Conservation (phyloP, 2,888 invertebrate genomes). For the Pheosia tremula region DNA sequence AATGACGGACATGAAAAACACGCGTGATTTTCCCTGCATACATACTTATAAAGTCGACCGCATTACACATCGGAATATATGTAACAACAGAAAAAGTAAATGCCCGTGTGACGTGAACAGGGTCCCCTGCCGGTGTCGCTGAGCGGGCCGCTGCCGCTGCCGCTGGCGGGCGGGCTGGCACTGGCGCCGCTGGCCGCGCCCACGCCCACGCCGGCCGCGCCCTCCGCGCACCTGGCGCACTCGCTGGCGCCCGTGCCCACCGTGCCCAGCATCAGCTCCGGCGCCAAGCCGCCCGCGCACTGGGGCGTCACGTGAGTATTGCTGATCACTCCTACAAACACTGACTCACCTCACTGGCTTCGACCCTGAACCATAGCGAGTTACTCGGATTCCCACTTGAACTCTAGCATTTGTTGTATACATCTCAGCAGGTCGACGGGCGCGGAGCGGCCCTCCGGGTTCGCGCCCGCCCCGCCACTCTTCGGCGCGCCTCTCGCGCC, state of each 20-base stretch:
- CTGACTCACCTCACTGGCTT: background rate
- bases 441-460: slow-evolving; percentile 81
- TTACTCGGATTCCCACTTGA: too few relatives aligned
- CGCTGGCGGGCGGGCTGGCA: slow-evolving; percentile 66
- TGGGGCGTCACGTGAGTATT: slow-evolving; percentile 82
- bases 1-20: too few relatives aligned
- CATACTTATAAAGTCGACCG: too few relatives aligned
- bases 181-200: slow-evolving; percentile 76
- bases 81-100: background rate
- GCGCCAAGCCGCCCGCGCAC: slow-evolving; percentile 79
- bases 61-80: too few relatives aligned
- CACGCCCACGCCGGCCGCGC: slow-evolving; percentile 72
- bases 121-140: slow-evolving; percentile 31
- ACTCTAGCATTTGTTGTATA: slow-evolving; percentile 9
- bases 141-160: slow-evolving; percentile 8
- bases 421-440: slow-evolving; percentile 73
- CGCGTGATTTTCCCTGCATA: too few relatives aligned
- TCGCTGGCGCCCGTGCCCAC: slow-evolving; percentile 80
- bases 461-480: slow-evolving; percentile 87
- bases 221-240: slow-evolving; percentile 75
- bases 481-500: slow-evolving; percentile 87
- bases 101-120: slow-evolving; percentile 27
- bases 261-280: slow-evolving; percentile 78
- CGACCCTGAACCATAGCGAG: too few relatives aligned
- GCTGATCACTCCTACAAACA: background rate